Evolutionary conservation across 2,888 invertebrate species (phyloP).

Genomic region (Agonopterix arenella): DNA sequence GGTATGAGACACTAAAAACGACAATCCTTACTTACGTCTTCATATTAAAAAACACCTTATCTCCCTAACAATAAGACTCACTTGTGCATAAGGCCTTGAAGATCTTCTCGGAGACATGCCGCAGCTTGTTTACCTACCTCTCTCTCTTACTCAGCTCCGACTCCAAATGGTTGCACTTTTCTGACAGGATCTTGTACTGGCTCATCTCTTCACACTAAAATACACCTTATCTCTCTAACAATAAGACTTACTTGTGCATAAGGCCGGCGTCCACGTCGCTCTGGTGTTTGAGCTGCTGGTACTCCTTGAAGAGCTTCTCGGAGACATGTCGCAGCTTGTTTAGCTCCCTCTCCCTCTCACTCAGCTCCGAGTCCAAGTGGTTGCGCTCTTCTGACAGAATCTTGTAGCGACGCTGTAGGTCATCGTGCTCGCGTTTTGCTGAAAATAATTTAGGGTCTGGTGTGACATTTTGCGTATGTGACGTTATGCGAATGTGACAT

Average conservation of each 20-base stretch:
- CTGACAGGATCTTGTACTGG: constrained; percentile 76
- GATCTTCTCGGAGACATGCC: constrained; percentile 81
- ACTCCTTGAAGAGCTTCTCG: constrained; percentile 83
- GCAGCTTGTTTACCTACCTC: constrained; percentile 77
- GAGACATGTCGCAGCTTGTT: constrained; percentile 79
- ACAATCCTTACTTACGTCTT: too few relatives aligned
- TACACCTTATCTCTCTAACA: too few relatives aligned
- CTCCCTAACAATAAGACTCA: constrained; percentile 31
- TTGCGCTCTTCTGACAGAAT: constrained; percentile 77
- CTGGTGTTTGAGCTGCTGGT: constrained; percentile 84
- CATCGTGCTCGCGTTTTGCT: constrained; percentile 79
- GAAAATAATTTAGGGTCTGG: constrained; percentile 11
- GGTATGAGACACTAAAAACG: too few relatives aligned
- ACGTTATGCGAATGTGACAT: too few relatives aligned
- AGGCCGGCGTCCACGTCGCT: constrained; percentile 85
- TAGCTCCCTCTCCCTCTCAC: constrained; percentile 80
- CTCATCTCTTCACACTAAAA: too few relatives aligned
- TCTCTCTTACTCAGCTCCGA: constrained; percentile 79
- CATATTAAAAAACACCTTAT: too few relatives aligned
- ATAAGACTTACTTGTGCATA: constrained; percentile 78
- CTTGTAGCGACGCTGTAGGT: constrained; percentile 78
- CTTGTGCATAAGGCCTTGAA: constrained; percentile 85
- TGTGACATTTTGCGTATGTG: too few relatives aligned
- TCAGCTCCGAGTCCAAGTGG: constrained; percentile 76
- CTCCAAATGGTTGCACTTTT: constrained; percentile 77